Evolutionary conservation across 2,888 invertebrate species (phyloP).

Genomic region (Drosophila picticornis): DNA sequence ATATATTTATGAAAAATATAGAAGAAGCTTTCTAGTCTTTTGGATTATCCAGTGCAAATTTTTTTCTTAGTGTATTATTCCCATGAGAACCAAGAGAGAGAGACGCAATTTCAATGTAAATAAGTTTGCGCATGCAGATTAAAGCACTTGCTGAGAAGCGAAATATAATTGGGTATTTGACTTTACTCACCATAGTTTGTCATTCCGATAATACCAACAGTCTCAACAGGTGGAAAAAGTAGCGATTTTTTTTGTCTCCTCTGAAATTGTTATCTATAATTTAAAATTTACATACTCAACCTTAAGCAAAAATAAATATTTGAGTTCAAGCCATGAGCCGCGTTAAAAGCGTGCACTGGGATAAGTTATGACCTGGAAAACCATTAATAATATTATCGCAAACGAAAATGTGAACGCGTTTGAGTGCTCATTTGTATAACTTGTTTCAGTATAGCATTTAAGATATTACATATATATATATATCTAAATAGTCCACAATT

Average conservation of each 20-base stretch:
- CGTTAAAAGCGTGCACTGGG: background rate
- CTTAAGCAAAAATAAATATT: background rate
- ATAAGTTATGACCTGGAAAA: background rate
- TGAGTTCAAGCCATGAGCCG: background rate
- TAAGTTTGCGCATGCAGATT: slow-evolving; percentile 1
- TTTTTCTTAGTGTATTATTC: background rate
- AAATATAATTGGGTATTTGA: background rate
- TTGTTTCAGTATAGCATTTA: background rate
- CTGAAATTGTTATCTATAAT: background rate
- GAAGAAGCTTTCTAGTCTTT: background rate
- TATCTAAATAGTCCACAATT: background rate
- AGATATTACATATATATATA: background rate
- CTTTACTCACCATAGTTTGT: background rate
- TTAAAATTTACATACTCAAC: background rate
- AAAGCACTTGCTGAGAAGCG: slow-evolving; percentile 66
- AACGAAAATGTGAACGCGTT: background rate
- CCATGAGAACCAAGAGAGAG: slow-evolving; percentile 10
- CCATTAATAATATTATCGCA: background rate
- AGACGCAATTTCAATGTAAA: slow-evolving; percentile 6
- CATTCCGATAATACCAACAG: slow-evolving; percentile 2
- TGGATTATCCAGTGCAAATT: background rate
- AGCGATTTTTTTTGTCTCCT: background rate
- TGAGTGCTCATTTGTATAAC: background rate
- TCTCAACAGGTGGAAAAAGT: slow-evolving; percentile 10
- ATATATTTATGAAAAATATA: background rate